These are phyloP conservation scores for Rhizomys pruinosus DNA, from an alignment of 2,113 vertebrate genomes.

Conservation along the genomic window DNA sequence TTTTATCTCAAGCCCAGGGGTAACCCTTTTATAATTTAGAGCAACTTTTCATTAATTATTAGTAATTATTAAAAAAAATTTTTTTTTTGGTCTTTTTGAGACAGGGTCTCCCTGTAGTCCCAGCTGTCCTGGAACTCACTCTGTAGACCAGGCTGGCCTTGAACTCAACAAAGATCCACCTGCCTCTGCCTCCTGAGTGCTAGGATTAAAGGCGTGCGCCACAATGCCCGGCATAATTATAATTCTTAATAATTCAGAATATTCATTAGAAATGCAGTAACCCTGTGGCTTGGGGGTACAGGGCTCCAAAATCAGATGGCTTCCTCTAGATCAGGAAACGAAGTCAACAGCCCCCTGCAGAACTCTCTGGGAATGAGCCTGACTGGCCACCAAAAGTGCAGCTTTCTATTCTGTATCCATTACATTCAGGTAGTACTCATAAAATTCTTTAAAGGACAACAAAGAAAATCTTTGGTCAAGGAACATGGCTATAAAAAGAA, in stretches of 20 bases:
- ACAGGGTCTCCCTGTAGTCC: too few relatives aligned
- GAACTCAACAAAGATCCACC: too few relatives aligned
- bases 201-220: too few relatives aligned
- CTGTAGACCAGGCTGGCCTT: too few relatives aligned
- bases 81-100: too few relatives aligned
- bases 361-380: not conserved
- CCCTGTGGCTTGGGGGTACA: not conserved
- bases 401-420: not conserved
- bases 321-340: not conserved
- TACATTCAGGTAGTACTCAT: not conserved
- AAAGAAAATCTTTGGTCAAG: not conserved
- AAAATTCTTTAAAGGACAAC: not conserved
- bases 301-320: not conserved
- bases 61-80: too few relatives aligned
- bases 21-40: not conserved
- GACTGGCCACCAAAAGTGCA: not conserved
- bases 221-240: too few relatives aligned
- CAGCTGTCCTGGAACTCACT: too few relatives aligned
- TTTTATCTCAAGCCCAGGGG: not conserved
- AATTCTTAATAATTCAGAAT: slow-evolving; percentile 22
- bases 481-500: slow-evolving; percentile 40
- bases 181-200: too few relatives aligned
- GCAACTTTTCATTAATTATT: not conserved
- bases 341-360: not conserved
- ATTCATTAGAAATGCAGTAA: not conserved